A percentile compares a stretch with the other conserved stretches of the same genome.
These are phyloP conservation scores for Coracopsis vasa DNA, from an alignment of 2,113 vertebrate species.

Conservation along the genomic window DNA sequence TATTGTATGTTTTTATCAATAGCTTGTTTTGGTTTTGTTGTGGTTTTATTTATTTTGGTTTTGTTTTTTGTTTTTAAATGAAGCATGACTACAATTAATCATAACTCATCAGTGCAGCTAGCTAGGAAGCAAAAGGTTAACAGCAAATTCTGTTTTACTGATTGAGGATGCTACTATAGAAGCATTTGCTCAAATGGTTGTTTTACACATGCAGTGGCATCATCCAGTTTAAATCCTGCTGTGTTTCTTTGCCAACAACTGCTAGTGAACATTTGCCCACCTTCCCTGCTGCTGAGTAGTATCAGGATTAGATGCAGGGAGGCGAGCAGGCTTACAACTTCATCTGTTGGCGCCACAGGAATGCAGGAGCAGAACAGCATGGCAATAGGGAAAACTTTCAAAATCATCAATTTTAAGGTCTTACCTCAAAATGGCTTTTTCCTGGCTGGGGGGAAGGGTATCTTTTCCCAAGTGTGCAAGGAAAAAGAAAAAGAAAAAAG, in stretches of 20 bases:
- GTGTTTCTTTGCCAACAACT: slow-evolving; percentile 72
- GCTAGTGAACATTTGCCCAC: slow-evolving; percentile 70
- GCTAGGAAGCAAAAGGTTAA: slow-evolving; percentile 52
- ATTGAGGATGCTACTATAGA: slow-evolving; percentile 46
- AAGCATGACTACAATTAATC: neutral
- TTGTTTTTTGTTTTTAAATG: neutral
- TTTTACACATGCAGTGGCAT: slow-evolving; percentile 58
- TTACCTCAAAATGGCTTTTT: slow-evolving; percentile 53
- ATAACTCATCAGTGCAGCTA: neutral
- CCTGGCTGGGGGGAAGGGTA: neutral
- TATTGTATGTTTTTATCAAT: neutral
- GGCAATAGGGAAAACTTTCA: slow-evolving; percentile 58
- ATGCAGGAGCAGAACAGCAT: slow-evolving; percentile 65
- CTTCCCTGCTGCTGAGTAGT: slow-evolving; percentile 67
- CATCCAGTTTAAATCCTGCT: slow-evolving; percentile 67
- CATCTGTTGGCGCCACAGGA: slow-evolving; percentile 70
- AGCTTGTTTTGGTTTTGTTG: neutral
- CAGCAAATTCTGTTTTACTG: slow-evolving; percentile 36
- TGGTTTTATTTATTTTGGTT: neutral
- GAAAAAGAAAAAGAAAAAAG: neutral
- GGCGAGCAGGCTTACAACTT: slow-evolving; percentile 68
- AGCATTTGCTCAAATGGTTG: slow-evolving; percentile 62
- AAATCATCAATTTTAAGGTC: slow-evolving; percentile 68
- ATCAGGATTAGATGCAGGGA: slow-evolving; percentile 70
- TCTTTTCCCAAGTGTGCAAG: neutral